A percentile compares a stretch with the other conserved stretches of the same genome.
These are phyloP conservation scores for Crambe crambe DNA, from an alignment of 37 sponge, comb jelly and placozoan genomes.

Conservation along the genomic window DNA sequence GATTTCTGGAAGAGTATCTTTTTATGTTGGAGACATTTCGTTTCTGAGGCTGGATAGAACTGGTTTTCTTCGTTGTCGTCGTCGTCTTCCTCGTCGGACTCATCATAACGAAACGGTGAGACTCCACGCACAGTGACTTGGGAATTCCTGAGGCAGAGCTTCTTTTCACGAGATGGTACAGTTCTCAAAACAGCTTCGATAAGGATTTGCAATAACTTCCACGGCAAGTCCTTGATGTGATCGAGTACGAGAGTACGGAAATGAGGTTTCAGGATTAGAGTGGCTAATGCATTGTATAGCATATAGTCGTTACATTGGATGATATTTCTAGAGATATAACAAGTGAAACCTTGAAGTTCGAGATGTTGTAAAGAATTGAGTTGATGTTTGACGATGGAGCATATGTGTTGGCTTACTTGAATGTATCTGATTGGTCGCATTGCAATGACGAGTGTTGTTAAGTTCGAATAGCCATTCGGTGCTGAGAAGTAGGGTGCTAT, in stretches of 20 bases:
- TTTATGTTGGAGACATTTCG: conserved; percentile 6
- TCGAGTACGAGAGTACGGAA: conserved; percentile 2
- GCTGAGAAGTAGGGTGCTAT: not conserved
- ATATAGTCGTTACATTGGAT: not conserved
- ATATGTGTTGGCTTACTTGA: not conserved
- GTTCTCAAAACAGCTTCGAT: not conserved
- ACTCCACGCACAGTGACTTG: not conserved
- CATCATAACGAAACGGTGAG: not conserved
- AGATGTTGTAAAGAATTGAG: not conserved
- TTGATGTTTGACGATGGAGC: not conserved
- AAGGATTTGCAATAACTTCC: not conserved
- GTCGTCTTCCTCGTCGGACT: too few relatives aligned
- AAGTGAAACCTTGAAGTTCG: not conserved
- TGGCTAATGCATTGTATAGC: not conserved
- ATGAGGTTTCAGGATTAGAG: not conserved
- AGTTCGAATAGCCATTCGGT: not conserved
- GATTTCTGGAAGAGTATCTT: not conserved
- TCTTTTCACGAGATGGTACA: conserved; percentile 4
- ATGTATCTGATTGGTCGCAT: not conserved
- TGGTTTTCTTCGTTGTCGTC: not conserved
- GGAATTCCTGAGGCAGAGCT: not conserved
- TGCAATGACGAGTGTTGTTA: not conserved
- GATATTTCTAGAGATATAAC: not conserved
- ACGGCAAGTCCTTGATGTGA: not conserved
- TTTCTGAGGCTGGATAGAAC: not conserved